phyloP scores from a whole-genome alignment of 2,888 invertebrate genomes.

The Drosophila prolongata region DNA sequence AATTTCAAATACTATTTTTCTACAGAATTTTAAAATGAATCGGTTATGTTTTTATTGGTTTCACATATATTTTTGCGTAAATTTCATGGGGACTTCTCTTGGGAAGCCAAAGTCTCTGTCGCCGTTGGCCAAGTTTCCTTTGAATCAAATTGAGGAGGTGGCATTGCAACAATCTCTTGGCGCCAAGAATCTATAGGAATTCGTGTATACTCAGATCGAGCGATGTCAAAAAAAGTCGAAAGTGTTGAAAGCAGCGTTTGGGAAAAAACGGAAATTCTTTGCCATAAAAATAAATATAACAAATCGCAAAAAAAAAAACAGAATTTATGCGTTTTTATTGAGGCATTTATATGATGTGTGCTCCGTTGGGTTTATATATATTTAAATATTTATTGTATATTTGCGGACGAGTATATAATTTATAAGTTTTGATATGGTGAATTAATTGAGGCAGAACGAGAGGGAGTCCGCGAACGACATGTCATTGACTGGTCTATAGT shows the following conservation, averaged over 20 bases:
- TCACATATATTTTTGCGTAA: constrained; percentile 6
- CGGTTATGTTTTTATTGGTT: constrained; percentile 15
- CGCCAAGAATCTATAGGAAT: constrained; percentile 73
- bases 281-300: constrained; percentile 37
- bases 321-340: constrained; percentile 39
- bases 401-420: constrained; percentile 63
- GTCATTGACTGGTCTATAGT: constrained; percentile 75
- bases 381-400: constrained; percentile 41
- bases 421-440: constrained; percentile 67
- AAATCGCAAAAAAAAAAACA: constrained; percentile 33
- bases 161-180: constrained; percentile 68
- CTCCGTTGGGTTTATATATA: constrained; percentile 19
- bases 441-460: constrained; percentile 53
- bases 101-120: constrained; percentile 11
- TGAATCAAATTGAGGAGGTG: constrained; percentile 22
- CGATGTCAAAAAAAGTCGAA: constrained; percentile 61
- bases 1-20: constrained; percentile 55
- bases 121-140: constrained; percentile 16
- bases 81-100: constrained; percentile 8
- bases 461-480: constrained; percentile 41
- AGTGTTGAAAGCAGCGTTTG: constrained; percentile 61
- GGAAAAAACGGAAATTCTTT: constrained; percentile 65
- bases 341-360: constrained; percentile 14
- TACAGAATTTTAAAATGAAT: constrained; percentile 62
- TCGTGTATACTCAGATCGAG: constrained; percentile 47